A percentile compares a stretch with the other conserved stretches of the same genome.
These are phyloP conservation scores for Sminthurinus aureus DNA, from an alignment of 2,888 invertebrate genomes.

Conservation along the genomic window DNA sequence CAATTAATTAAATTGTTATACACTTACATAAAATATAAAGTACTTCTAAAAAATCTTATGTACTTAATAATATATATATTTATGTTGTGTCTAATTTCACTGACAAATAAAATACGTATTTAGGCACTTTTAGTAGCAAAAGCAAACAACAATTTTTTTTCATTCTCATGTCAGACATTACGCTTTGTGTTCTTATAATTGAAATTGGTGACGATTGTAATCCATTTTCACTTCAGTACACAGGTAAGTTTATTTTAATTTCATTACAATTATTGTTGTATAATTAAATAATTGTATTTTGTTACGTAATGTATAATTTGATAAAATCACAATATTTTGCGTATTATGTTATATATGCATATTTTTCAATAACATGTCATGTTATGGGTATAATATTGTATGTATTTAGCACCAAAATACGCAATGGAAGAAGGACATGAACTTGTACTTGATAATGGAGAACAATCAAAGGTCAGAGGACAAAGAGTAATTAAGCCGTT, in stretches of 20 bases:
- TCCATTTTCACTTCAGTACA: conserved; percentile 43
- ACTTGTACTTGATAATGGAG: conserved; percentile 50
- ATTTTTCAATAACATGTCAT: neutral
- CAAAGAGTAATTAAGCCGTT: conserved; percentile 42
- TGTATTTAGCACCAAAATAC: conserved; percentile 41
- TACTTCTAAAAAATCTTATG: no score
- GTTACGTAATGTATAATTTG: neutral
- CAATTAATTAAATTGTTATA: no score
- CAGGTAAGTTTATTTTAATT: conserved; percentile 42
- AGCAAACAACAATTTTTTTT: neutral
- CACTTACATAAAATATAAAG: no score
- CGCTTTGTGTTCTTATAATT: conserved; percentile 54
- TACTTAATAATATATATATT: no score
- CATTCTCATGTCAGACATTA: conserved; percentile 43
- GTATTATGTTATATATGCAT: neutral
- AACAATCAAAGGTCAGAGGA: conserved; percentile 50
- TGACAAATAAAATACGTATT: no score
- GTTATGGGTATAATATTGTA: neutral
- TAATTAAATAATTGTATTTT: conserved; percentile 3
- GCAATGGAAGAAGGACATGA: conserved; percentile 39
- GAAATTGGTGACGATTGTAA: conserved; percentile 53
- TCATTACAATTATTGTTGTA: neutral
- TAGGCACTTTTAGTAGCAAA: no score
- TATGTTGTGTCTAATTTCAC: no score
- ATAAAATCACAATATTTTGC: no score